These are phyloP conservation scores for Protobothrops flavoviridis DNA, from an alignment of 2,113 vertebrate genomes.

Conservation along the genomic window DNA sequence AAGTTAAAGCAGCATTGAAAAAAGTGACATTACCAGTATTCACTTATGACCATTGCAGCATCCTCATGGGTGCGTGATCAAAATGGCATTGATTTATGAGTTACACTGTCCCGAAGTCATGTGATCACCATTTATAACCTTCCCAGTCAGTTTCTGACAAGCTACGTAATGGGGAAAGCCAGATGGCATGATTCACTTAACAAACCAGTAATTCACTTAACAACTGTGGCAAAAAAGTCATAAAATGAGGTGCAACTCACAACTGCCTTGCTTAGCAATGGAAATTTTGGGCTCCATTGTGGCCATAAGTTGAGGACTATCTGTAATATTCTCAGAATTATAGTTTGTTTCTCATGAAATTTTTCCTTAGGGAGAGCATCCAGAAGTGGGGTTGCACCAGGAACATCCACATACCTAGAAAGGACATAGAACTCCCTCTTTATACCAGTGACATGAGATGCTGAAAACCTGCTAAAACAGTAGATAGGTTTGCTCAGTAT, in stretches of 20 bases:
- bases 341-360: neutral
- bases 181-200: neutral
- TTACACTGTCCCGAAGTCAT: neutral
- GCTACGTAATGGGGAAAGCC: neutral
- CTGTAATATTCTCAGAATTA: neutral
- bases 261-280: neutral
- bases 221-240: neutral
- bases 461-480: neutral
- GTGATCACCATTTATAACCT: neutral
- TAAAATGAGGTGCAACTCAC: neutral
- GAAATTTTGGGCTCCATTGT: neutral
- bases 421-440: neutral
- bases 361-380: neutral
- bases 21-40: neutral
- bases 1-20: neutral
- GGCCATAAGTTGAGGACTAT: neutral
- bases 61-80: neutral
- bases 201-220: neutral
- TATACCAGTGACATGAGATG: neutral
- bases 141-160: neutral
- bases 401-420: neutral
- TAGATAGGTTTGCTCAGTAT: neutral
- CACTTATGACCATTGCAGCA: neutral
- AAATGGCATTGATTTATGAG: neutral
- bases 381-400: neutral